Percentiles rank a stretch among this genome's conserved stretches.
phyloP scores from a whole-genome alignment of 2,113 vertebrate genomes.

The Thamnaconus septentrionalis region DNA sequence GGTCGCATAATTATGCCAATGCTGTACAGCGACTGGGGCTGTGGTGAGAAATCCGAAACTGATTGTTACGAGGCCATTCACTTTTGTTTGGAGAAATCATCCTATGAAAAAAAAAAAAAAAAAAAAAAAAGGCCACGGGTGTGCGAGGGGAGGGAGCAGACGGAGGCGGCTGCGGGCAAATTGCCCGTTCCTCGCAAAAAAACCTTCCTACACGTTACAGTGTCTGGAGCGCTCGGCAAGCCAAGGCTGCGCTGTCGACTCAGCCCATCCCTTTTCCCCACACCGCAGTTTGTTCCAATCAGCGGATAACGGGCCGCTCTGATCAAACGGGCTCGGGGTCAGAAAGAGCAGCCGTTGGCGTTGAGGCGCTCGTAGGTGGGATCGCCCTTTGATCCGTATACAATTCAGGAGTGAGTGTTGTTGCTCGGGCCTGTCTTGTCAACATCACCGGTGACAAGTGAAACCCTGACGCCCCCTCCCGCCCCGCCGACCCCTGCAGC shows the following conservation, averaged over 20 bases:
- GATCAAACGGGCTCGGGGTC: constrained; percentile 59
- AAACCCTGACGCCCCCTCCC: constrained; percentile 26
- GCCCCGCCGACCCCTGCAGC: constrained; percentile 14
- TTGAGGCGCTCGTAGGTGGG: constrained; percentile 58
- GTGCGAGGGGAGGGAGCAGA: too few species aligned
- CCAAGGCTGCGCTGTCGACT: too few species aligned
- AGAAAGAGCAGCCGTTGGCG: constrained; percentile 28
- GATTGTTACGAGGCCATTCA: constrained; percentile 57
- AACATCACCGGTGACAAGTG: constrained; percentile 46
- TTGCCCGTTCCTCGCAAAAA: too few species aligned
- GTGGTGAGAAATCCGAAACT: constrained; percentile 63
- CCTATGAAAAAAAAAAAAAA: constrained; percentile 21
- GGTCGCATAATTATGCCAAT: constrained; percentile 66
- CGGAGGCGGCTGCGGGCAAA: too few species aligned
- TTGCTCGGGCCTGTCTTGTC: constrained; percentile 44
- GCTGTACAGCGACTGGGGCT: constrained; percentile 38
- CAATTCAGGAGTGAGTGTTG: constrained; percentile 24
- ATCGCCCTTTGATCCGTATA: constrained; percentile 32
- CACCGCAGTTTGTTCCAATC: background rate
- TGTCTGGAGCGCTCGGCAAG: too few species aligned
- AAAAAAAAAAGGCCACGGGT: too few species aligned
- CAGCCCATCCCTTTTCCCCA: background rate
- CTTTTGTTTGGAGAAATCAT: constrained; percentile 58
- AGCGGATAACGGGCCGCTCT: constrained; percentile 31
- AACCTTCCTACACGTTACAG: too few species aligned